Base-by-base conservation (phyloP, 2,888 invertebrate species). In the Agrochola circellaris region DNA sequence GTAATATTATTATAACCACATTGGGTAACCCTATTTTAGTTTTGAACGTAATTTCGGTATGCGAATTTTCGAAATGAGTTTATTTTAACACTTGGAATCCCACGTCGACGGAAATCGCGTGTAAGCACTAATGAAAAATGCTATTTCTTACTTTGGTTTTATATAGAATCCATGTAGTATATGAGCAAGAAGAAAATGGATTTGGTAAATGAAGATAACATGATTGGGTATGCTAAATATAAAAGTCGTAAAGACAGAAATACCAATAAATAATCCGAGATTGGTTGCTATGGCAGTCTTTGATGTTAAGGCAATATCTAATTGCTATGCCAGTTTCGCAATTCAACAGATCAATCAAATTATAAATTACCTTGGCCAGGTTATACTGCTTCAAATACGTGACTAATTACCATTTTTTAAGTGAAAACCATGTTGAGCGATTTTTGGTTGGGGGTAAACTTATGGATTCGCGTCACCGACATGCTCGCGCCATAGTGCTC, bases 1-100 rank as follows among this genome's bases (percentile, higher is more conserved):
- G 85, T 88, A 87, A 89, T 90, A 87, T 89, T 91, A 89, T 91
- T 88, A 86, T 81, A 87, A 87, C 83, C 85, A 72, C 84, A 85
- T 84, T 58, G 77, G 70, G 74, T 82, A 84, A 83, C 81, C 78
- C 72, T 83, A 67, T 88, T 67, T 87, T 86, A 85, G 83, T 86
- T 87, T 79, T n/a, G 51, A 67, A 60, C 64, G 77, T 77, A 78
- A 82, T 85, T 87, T 79, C 45, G 66, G 75, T 51, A 56, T 34
- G 67, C 26, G 30, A 61, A 77, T 82, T 75, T 72, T 65, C 45
- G 26, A 61, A 23, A 60, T 30, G 62, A 54, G 42, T 34, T 68
- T 64, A 51, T 69, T 60, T 62, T n/a, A 58, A 65, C 68, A 48
- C 42, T 69, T 58, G 17, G 1, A 8, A n/a, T 51, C 9, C 9